phyloP scores from a whole-genome alignment of 37 sponge, comb jelly and placozoan species.

The Trichoplax adhaerens region DNA sequence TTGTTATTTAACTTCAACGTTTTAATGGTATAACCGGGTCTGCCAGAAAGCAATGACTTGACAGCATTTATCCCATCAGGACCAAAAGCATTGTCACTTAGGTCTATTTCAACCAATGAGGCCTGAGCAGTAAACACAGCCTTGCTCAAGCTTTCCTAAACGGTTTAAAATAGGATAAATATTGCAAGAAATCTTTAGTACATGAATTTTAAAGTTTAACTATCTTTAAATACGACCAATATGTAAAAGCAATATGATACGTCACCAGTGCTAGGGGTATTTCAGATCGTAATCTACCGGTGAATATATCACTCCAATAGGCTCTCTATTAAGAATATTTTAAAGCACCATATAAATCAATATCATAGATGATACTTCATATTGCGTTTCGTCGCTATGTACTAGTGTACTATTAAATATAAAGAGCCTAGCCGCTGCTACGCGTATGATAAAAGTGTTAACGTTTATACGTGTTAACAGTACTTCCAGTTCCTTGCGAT shows the following conservation, averaged over 20 bases:
- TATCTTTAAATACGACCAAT: not conserved
- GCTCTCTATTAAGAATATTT: constrained; percentile 21
- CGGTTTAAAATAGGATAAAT: too few relatives aligned
- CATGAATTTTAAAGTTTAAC: too few relatives aligned
- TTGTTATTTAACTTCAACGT: constrained; percentile 81
- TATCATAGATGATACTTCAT: not conserved
- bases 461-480: not conserved
- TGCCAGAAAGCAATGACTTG: constrained; percentile 53
- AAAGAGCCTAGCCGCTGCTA: not conserved
- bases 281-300: constrained; percentile 72
- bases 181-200: too few relatives aligned
- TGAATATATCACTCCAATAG: constrained; percentile 95
- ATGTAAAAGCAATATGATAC: not conserved
- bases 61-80: constrained; percentile 78
- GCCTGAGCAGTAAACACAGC: constrained; percentile 64
- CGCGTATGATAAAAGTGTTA: not conserved
- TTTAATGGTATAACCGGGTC: constrained; percentile 61
- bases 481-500: not conserved
- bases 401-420: not conserved
- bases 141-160: constrained; percentile 16
- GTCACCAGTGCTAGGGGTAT: constrained; percentile 77
- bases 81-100: constrained; percentile 98
- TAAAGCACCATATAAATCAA: not conserved
- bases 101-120: constrained; percentile 69
- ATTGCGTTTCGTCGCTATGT: not conserved